These are phyloP conservation scores for Yoshiicerus persimilis DNA, from an alignment of 1,140 invertebrate species.

Conservation along the genomic window DNA sequence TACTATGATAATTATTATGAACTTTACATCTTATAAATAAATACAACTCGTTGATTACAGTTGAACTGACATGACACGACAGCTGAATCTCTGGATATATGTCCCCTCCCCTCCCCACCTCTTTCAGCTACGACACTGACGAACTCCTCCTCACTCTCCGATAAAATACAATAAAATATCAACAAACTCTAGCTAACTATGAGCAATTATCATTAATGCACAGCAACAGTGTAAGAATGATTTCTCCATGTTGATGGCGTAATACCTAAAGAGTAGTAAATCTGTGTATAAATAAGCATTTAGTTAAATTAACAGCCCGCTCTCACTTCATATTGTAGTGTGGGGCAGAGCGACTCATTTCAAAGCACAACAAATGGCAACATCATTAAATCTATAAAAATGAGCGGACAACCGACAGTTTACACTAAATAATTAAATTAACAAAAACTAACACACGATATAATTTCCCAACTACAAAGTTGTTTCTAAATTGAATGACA, in stretches of 20 bases:
- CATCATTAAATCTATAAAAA: not conserved
- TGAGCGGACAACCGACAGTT: not conserved
- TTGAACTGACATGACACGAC: not conserved
- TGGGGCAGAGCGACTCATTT: not conserved
- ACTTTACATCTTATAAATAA: not conserved
- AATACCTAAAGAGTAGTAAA: too few species aligned
- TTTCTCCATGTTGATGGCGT: too few species aligned
- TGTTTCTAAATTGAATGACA: not conserved
- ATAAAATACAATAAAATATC: too few species aligned
- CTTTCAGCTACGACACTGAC: too few species aligned
- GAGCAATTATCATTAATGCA: too few species aligned
- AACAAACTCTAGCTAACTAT: too few species aligned
- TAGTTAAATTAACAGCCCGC: too few species aligned
- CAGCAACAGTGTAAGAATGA: too few species aligned
- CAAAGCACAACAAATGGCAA: not conserved
- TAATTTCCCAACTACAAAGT: not conserved
- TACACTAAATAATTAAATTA: not conserved
- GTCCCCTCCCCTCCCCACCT: not conserved
- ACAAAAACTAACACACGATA: not conserved
- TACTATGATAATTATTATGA: not conserved
- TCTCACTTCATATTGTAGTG: not conserved
- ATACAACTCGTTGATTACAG: not conserved
- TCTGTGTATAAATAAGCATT: too few species aligned
- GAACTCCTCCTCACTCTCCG: too few species aligned
- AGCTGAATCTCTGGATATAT: not conserved